Evolutionary conservation across 2,888 invertebrate species (phyloP).

Genomic region (Didymodactylos carnosus): DNA sequence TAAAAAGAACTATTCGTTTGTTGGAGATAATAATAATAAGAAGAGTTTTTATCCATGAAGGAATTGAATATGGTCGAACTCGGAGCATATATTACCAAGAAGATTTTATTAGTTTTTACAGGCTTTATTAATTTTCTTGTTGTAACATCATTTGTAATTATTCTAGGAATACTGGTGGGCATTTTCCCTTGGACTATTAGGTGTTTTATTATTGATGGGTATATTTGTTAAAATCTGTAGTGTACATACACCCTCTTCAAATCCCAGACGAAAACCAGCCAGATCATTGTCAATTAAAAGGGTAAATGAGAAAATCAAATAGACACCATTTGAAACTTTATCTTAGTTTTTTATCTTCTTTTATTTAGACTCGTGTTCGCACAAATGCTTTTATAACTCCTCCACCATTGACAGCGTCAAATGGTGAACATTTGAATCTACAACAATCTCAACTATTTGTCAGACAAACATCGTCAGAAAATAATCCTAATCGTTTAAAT

Average conservation of each 20-base stretch:
- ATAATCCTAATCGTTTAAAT: too few species aligned
- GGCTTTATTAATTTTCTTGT: not conserved
- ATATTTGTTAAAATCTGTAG: constrained; percentile 97
- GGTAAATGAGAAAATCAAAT: not conserved
- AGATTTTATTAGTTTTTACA: constrained; percentile 4
- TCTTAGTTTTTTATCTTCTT: not conserved
- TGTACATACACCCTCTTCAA: constrained; percentile 93
- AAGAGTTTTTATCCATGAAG: not conserved
- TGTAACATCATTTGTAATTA: too few species aligned
- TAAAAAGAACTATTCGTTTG: not conserved
- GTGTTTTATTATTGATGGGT: constrained; percentile 81
- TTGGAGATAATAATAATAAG: not conserved
- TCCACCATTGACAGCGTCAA: not conserved
- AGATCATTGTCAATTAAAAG: not conserved
- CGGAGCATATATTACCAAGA: too few species aligned
- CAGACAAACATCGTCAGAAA: too few species aligned
- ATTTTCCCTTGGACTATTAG: constrained; percentile 71
- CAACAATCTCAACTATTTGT: too few species aligned
- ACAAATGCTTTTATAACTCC: not conserved
- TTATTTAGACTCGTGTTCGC: not conserved
- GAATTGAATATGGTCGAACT: too few species aligned
- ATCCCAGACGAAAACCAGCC: constrained; percentile 43
- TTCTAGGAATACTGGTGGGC: constrained; percentile 33
- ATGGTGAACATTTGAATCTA: too few species aligned
- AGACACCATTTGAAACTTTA: not conserved